Evolutionary conservation across 2,797 vertebrate species (phyloP), one percentile per base, ranked within the genome.

Genomic region (Xiphorhynchus erythropygius): DNA sequence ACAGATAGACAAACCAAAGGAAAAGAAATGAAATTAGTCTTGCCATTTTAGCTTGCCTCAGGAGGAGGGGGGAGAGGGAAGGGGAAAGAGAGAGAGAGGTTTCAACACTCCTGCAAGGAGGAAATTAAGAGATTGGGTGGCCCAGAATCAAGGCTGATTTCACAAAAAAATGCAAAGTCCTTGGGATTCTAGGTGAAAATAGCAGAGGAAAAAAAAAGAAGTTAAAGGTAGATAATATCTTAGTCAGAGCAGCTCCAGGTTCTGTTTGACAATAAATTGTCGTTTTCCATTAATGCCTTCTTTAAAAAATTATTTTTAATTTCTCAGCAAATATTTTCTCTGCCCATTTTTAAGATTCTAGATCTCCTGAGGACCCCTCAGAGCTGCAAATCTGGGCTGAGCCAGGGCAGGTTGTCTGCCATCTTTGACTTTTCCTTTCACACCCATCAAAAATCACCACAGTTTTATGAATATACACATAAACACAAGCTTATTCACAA

Each of bases 11-110:
- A 99, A 99, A 99, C 98, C 96, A 93, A 98, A 98, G 96, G 89
- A 93, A 97, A 97, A 97, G 97, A 97, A 98, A 99, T 98, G 98
- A 99, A 99, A 99, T 99, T 98, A 99, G 98, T 98, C 98, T 97
- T 96, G 97, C 97, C 96, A 97, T 98, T 98, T 98, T 98, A 96
- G 98, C 98, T 99, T 94, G 97, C 95, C 97, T 98, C 98, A 82
- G 97, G 97, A 97, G 92, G 50, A 69, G 76, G 25, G 46, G 73
- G 65, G 25, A 92, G 88, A 94, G 53, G 78, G 76, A 47, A 86
- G 82, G 76, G 53, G 85, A 91, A 91, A 97, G 35, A 37, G 35
- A 85, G 93, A 84, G 64, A 81, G 46, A 65, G 28, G 50, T 73
- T 90, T 73, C 41, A 76, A 46, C 27, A n/a, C 68, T 89, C 56